These are phyloP conservation scores for Malacoraja senta DNA, from an alignment of 2,797 vertebrate species.

Conservation along the genomic window DNA sequence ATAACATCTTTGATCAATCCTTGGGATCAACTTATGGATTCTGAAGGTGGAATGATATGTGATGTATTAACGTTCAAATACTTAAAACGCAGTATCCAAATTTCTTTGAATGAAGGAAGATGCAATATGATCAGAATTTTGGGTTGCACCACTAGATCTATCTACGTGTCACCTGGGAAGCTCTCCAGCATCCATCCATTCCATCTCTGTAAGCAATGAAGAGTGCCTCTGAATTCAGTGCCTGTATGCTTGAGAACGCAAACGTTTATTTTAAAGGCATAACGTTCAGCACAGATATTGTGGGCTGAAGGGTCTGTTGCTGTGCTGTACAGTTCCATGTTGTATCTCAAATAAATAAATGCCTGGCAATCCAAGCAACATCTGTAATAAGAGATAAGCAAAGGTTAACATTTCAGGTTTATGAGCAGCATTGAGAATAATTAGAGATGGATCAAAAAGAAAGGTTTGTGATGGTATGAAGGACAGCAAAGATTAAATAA, in stretches of 20 bases:
- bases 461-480: too few species aligned
- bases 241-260: background rate
- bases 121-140: background rate
- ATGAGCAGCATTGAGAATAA: too few species aligned
- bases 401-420: too few species aligned
- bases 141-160: background rate
- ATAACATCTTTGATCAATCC: background rate
- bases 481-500: too few species aligned
- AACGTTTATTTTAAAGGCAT: background rate
- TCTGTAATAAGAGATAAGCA: too few species aligned
- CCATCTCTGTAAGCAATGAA: background rate
- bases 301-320: too few species aligned
- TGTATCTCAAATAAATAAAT: too few species aligned
- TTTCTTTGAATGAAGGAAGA: background rate
- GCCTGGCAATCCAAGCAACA: too few species aligned
- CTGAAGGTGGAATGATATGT: background rate
- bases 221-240: background rate
- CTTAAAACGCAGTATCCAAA: background rate
- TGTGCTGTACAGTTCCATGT: too few species aligned
- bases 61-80: background rate
- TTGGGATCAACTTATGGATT: background rate
- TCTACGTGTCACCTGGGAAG: too few species aligned
- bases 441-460: too few species aligned
- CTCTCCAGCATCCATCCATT: background rate
- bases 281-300: too few species aligned